A percentile compares a stretch with the other conserved stretches of the same genome.
Conservation (phyloP, 1,140 invertebrate species). For the Drosophila leontia region DNA sequence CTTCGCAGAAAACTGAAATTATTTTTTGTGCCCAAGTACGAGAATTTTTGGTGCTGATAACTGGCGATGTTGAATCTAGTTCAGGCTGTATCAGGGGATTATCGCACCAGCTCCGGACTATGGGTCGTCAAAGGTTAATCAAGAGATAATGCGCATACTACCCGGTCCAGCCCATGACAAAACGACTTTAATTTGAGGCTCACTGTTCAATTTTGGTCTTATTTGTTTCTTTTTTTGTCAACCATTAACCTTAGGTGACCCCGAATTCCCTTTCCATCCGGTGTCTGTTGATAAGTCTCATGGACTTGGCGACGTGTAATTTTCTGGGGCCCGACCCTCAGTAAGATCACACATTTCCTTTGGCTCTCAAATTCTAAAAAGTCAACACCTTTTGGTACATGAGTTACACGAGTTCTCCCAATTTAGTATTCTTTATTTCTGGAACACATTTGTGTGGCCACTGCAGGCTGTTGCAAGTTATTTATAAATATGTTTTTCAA, state of each 20-base stretch:
- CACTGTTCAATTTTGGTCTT: conserved; percentile 38
- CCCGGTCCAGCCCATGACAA: conserved; percentile 22
- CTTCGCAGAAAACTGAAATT: conserved; percentile 14
- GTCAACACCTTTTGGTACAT: conserved; percentile 47
- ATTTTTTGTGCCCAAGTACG: conserved; percentile 17
- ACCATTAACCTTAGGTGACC: conserved; percentile 24
- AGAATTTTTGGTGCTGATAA: conserved; percentile 54
- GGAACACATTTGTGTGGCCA: conserved; percentile 56
- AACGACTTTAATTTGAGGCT: conserved; percentile 16
- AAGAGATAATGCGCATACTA: conserved; percentile 42
- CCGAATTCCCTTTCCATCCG: conserved; percentile 63
- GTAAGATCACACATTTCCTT: conserved; percentile 8
- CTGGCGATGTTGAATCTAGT: conserved; percentile 62
- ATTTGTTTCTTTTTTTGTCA: conserved; percentile 25
- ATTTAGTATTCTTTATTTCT: conserved; percentile 63
- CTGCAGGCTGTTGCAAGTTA: conserved; percentile 39
- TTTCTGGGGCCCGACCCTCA: not conserved
- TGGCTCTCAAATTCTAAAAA: not conserved
- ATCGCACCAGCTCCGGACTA: conserved; percentile 48
- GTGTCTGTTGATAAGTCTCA: conserved; percentile 60
- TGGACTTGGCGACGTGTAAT: conserved; percentile 38
- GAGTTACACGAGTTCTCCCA: conserved; percentile 53
- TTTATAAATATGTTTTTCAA: conserved; percentile 39
- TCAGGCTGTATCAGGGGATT: conserved; percentile 52
- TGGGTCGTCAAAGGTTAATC: conserved; percentile 61